Base-by-base conservation (phyloP, 2,888 invertebrate genomes). In the Osedax frankpressi region DNA sequence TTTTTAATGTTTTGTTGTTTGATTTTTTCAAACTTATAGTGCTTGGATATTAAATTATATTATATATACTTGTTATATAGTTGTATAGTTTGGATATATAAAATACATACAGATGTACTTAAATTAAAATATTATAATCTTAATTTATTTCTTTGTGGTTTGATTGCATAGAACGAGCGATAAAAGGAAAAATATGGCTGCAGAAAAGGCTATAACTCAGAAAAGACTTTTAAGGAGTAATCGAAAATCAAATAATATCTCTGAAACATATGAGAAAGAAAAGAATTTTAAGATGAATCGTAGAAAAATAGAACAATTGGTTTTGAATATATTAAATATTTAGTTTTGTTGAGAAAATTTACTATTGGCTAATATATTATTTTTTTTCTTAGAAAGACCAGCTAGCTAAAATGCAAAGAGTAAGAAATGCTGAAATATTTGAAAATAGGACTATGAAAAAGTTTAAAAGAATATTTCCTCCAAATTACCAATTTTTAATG, bases 121-220 rank as follows among this genome's bases (percentile, higher is more conserved):
- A n/a, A n/a, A n/a, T n/a, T n/a, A n/a, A n/a, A n/a, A n/a, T n/a
- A n/a, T n/a, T n/a, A n/a, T n/a, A n/a, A n/a, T n/a, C n/a, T n/a
- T n/a, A n/a, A n/a, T n/a, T n/a, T n/a, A n/a, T n/a, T n/a, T n/a
- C n/a, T n/a, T n/a, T n/a, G n/a, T n/a, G n/a, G n/a, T n/a, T n/a
- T n/a, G n/a, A n/a, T n/a, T n/a, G 62, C 28, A 29, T 75, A 83
- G 83, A 74, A 78, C 79, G 14, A 81, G 81, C 78, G 84, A 84
- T 76, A 82, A 82, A 75, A 79, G 80, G 68, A 79, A 81, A 71
- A 84, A 82, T 75, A 77, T 82, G 63, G 82, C 81, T 62, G 82
- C 81, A 27, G 83, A 84, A 77, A 84, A 84, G 76, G 80, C 82
- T 2, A 81, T 83, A 74, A 80, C 84, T 0, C 84, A 84, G 78